A percentile compares a stretch with the other conserved stretches of the same genome.
Conservation (phyloP, 37 sponge, comb jelly and placozoan species). For the Amphimedon queenslandica region DNA sequence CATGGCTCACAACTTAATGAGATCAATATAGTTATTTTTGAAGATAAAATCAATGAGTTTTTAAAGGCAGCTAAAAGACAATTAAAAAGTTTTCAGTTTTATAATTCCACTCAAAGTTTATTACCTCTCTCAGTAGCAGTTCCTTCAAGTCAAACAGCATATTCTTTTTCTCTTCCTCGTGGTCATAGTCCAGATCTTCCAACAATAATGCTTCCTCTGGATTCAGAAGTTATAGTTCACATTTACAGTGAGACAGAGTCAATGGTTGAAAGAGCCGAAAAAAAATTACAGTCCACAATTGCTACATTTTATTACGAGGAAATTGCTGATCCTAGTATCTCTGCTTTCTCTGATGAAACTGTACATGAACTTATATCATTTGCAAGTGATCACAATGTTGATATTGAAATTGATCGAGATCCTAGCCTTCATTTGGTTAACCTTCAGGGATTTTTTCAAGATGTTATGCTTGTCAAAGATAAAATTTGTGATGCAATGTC, state of each 20-base stretch:
- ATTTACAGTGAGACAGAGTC: slow-evolving; percentile 20
- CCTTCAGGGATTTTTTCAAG: slow-evolving; percentile 6
- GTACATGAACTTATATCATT: background rate
- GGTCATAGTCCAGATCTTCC: too few species aligned
- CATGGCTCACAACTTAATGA: slow-evolving; percentile 3
- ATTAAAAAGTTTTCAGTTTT: too few species aligned
- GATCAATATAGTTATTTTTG: slow-evolving; percentile 37
- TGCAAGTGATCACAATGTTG: too few species aligned
- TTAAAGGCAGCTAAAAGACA: slow-evolving; percentile 3
- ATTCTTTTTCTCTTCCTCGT: too few species aligned
- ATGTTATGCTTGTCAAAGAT: too few species aligned
- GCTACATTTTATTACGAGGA: slow-evolving; percentile 10
- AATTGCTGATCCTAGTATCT: too few species aligned
- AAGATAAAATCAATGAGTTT: slow-evolving; percentile 8
- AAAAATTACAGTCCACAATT: background rate
- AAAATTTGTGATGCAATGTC: too few species aligned
- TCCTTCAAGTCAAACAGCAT: too few species aligned
- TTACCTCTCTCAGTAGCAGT: too few species aligned
- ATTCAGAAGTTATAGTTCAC: slow-evolving; percentile 1
- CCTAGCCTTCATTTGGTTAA: slow-evolving; percentile 10
- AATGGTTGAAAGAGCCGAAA: background rate
- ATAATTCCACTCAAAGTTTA: too few species aligned
- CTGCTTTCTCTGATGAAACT: background rate
- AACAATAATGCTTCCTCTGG: too few species aligned
- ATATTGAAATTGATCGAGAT: too few species aligned